phyloP scores from a whole-genome alignment of 2,888 invertebrate genomes.

The Rhingia campestris region DNA sequence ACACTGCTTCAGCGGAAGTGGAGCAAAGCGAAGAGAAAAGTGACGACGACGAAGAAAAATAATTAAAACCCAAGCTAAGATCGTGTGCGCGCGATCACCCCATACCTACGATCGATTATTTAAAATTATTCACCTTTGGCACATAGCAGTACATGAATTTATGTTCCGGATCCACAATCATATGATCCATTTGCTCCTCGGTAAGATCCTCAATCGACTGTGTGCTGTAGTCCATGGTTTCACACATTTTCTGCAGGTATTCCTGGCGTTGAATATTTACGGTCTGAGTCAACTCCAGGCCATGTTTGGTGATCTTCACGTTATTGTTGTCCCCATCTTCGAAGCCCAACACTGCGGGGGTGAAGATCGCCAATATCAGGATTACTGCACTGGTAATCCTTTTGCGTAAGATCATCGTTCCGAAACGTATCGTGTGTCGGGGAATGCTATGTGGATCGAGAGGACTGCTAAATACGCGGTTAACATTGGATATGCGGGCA shows the following conservation, averaged over 20 bases:
- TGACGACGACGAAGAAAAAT: conserved; percentile 6
- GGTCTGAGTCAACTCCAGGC: conserved; percentile 86
- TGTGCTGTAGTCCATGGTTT: conserved; percentile 82
- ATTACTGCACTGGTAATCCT: conserved; percentile 66
- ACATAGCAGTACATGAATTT: conserved; percentile 95
- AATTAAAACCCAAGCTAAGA: conserved; percentile 29
- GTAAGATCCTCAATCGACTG: conserved; percentile 83
- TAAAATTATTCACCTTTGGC: conserved; percentile 88
- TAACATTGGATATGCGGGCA: conserved; percentile 63
- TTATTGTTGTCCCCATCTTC: conserved; percentile 82
- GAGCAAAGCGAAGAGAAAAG: conserved; percentile 29
- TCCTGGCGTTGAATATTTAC: conserved; percentile 86
- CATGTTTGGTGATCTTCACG: conserved; percentile 83
- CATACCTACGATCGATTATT: conserved; percentile 1
- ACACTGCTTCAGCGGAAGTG: conserved; percentile 46
- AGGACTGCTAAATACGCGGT: conserved; percentile 51
- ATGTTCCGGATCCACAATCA: conserved; percentile 92
- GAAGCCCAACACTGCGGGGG: conserved; percentile 73
- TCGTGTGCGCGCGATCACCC: not conserved
- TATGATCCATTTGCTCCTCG: conserved; percentile 88
- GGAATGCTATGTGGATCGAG: conserved; percentile 43
- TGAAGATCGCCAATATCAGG: conserved; percentile 69
- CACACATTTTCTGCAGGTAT: conserved; percentile 86
- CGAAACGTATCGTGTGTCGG: conserved; percentile 53
- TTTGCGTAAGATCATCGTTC: conserved; percentile 70